Evolutionary conservation across 1,140 invertebrate genomes (phyloP).

Genomic region (Spodoptera litura): DNA sequence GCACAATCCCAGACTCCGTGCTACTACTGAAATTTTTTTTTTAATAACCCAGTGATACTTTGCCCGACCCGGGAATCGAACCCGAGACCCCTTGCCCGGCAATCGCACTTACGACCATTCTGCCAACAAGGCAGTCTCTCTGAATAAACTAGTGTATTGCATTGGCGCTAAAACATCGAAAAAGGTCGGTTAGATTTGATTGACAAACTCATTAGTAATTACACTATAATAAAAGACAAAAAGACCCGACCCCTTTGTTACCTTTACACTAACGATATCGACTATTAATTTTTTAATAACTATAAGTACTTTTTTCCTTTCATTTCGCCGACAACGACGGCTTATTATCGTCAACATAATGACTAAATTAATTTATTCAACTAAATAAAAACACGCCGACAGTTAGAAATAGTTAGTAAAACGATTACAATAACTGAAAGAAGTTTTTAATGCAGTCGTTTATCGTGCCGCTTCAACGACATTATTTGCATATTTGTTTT

Average conservation of each 20-base stretch:
- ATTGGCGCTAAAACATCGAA: too few species aligned
- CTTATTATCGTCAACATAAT: conserved; percentile 2
- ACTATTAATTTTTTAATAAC: conserved; percentile 24
- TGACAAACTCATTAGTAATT: too few species aligned
- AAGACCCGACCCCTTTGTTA: not conserved
- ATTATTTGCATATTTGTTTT: not conserved
- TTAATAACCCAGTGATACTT: too few species aligned
- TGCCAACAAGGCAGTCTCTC: too few species aligned
- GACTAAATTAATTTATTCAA: conserved; percentile 3
- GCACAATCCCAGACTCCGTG: too few species aligned
- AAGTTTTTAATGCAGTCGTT: not conserved
- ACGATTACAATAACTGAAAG: not conserved
- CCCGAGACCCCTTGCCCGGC: too few species aligned
- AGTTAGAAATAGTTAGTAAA: conserved; percentile 4
- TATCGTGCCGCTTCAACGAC: not conserved
- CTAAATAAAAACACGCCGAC: conserved; percentile 10
- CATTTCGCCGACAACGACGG: conserved; percentile 7
- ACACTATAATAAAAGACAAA: not conserved
- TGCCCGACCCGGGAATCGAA: too few species aligned
- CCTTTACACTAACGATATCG: not conserved
- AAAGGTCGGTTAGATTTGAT: too few species aligned
- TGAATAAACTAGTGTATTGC: too few species aligned
- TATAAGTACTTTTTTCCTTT: conserved; percentile 28
- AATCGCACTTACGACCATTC: too few species aligned
- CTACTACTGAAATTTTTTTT: too few species aligned